Evolutionary conservation across 1,140 invertebrate genomes (phyloP).

Genomic region (Cepaea nemoralis): DNA sequence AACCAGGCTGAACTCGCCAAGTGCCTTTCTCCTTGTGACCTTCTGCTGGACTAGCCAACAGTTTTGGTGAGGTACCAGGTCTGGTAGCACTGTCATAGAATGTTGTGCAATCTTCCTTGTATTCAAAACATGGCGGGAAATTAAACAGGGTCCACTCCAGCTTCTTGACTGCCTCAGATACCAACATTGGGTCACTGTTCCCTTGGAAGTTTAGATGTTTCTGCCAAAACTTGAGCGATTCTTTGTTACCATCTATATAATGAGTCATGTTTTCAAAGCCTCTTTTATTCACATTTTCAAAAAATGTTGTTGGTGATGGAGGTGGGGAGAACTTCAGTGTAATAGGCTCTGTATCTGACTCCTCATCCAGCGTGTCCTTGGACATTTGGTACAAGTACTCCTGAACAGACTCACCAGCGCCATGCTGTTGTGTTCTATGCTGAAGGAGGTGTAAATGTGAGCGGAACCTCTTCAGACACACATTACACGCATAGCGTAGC

Average conservation of each 20-base stretch:
- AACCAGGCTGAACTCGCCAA: background rate
- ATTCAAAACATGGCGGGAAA: constrained; percentile 51
- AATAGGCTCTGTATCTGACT: background rate
- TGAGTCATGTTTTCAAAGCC: constrained; percentile 53
- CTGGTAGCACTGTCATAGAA: constrained; percentile 21
- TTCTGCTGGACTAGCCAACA: background rate
- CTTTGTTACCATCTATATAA: constrained; percentile 55
- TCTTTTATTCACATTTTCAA: constrained; percentile 54
- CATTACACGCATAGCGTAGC: constrained; percentile 18
- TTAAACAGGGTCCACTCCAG: constrained; percentile 56
- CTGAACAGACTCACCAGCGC: constrained; percentile 32
- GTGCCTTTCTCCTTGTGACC: background rate
- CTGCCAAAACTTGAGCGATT: constrained; percentile 45
- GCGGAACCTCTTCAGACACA: constrained; percentile 18
- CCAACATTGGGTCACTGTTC: constrained; percentile 2
- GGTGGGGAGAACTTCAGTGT: constrained; percentile 35
- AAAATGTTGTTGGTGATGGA: constrained; percentile 47
- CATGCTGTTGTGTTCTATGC: constrained; percentile 24
- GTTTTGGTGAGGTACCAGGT: background rate
- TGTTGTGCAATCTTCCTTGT: constrained; percentile 7
- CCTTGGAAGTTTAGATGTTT: constrained; percentile 48
- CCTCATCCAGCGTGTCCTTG: constrained; percentile 36
- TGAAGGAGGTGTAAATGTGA: constrained; percentile 20
- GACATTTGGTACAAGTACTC: constrained; percentile 35
- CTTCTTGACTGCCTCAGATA: constrained; percentile 14